Conservation (phyloP, 2,113 vertebrate species). For the Symphodus melops region DNA sequence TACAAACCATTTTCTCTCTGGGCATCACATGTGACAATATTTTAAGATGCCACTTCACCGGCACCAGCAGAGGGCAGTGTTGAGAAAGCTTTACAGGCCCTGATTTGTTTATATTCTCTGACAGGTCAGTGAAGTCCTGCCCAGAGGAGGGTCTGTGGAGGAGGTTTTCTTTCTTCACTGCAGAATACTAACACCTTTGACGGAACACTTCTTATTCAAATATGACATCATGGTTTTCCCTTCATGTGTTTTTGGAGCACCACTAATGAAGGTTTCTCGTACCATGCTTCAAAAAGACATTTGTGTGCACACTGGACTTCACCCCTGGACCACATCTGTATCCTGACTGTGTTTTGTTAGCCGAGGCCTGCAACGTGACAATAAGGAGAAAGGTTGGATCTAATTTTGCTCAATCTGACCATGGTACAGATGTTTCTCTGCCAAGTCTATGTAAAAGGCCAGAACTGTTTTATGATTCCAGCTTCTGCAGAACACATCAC, state of each 20-base stretch:
- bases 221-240: constrained; percentile 41
- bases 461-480: constrained; percentile 35
- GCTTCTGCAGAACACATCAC: not conserved
- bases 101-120: constrained; percentile 4
- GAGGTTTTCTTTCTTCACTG: constrained; percentile 52
- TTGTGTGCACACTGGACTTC: constrained; percentile 17
- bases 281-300: constrained; percentile 32
- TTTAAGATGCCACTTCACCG: not conserved
- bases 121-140: constrained; percentile 21
- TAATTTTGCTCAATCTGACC: constrained; percentile 43
- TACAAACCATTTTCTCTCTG: not conserved
- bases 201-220: constrained; percentile 24
- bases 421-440: constrained; percentile 5
- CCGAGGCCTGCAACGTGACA: constrained; percentile 38
- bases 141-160: constrained; percentile 18
- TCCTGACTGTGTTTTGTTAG: constrained; percentile 20
- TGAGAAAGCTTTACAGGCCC: constrained; percentile 3
- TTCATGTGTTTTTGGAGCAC: constrained; percentile 43
- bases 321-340: constrained; percentile 34
- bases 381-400: constrained; percentile 30
- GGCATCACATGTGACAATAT: not conserved
- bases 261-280: constrained; percentile 8
- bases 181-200: constrained; percentile 73
- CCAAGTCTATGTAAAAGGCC: constrained; percentile 18
- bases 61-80: constrained; percentile 73